Evolutionary conservation across 1,140 invertebrate genomes (phyloP).

Genomic region (Bombyx mori): DNA sequence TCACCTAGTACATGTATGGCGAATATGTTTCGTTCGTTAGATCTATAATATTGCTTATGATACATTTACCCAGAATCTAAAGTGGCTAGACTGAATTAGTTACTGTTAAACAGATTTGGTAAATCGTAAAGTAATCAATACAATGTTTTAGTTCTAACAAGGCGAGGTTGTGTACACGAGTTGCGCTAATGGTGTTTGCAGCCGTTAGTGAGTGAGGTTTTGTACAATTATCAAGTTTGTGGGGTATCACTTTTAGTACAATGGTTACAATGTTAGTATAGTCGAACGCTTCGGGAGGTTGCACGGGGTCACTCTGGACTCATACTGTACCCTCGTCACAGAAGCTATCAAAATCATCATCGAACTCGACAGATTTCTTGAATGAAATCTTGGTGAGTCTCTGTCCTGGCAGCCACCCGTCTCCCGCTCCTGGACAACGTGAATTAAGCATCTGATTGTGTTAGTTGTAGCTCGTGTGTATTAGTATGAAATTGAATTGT

Average conservation of each 20-base stretch:
- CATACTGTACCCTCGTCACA: slow-evolving; percentile 63
- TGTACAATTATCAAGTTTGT: slow-evolving; percentile 1
- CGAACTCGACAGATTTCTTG: slow-evolving; percentile 63
- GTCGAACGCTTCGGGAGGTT: slow-evolving; percentile 26
- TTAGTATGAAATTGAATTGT: neutral
- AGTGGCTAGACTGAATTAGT: no score
- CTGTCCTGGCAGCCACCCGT: slow-evolving; percentile 68
- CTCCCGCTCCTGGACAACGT: slow-evolving; percentile 57
- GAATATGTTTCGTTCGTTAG: no score
- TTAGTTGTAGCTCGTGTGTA: slow-evolving; percentile 11
- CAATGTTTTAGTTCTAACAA: no score
- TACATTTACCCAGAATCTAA: no score
- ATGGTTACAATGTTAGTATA: slow-evolving; percentile 28
- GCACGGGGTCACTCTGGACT: slow-evolving; percentile 48
- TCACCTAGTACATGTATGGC: neutral
- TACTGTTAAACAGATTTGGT: no score
- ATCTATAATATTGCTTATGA: no score
- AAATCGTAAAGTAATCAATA: no score
- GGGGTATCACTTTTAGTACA: slow-evolving; percentile 10
- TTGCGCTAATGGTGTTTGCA: neutral
- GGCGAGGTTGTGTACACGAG: neutral
- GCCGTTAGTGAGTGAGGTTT: neutral
- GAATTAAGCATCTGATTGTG: slow-evolving; percentile 41
- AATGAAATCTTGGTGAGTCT: slow-evolving; percentile 67
- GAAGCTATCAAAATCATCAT: slow-evolving; percentile 69